Evolutionary conservation across 2,888 invertebrate species (phyloP), one percentile per base, ranked within the genome.

Genomic region (Orthosia gothica): DNA sequence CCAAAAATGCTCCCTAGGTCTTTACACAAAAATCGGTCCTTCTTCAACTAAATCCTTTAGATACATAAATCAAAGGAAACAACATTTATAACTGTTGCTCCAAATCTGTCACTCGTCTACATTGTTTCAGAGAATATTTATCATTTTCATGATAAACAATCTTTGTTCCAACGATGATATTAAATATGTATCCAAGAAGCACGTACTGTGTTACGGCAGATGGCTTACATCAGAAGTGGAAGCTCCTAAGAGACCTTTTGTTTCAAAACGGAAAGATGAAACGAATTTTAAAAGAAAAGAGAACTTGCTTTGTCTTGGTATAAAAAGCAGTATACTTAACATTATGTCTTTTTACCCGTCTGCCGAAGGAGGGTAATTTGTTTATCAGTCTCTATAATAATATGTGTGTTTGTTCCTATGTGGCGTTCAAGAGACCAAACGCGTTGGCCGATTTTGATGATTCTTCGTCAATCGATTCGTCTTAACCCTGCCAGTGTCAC

Each of bases 101-200:
- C 45, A 55, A 18, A 55, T 64, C 15, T 55, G 52, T 75, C 68
- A 13, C 26, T 32, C 4, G 18, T 40, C 45, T 47, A 18, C 67
- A 65, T 70, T 70, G 64, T 65, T 68, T 70, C 70, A 47, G n/a
- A 50, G 63, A 71, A 69, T 63, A 73, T 49, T 57, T 74, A 67
- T 50, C n/a, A 61, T 52, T 52, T 65, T 64, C 47, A 58, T 40
- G 69, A 70, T 50, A 69, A 52, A 52, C 50, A 74, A 72, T 77
- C 47, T 69, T 76, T 76, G 70, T 73, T 68, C 65, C 74, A 40
- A 62, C 70, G 72, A 59, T 49, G 57, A 65, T 74, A 79, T 84
- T 76, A 84, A 84, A 84, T 76, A 84, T 84, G 82, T 73, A 84
- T 70, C 50, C 45, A 69, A 61, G 68, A 73, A 70, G 72, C 73